Evolutionary conservation across 2,888 invertebrate genomes (phyloP), one percentile per base, ranked within the genome.

Genomic region (Drosophila anomalata): DNA sequence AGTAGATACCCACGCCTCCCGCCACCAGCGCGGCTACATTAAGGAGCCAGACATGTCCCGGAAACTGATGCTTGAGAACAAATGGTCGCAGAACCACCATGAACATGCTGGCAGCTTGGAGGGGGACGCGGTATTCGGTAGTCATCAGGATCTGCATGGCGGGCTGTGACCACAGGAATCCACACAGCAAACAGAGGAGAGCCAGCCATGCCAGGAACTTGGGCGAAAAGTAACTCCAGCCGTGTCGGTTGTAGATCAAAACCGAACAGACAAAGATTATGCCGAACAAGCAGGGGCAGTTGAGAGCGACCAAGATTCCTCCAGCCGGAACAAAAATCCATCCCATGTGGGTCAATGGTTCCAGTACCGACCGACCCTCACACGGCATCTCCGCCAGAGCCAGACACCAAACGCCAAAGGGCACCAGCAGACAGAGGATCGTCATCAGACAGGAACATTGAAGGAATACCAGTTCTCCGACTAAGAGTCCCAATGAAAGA

Each of bases 351-450:
- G 63, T 24, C 42, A 62, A 5, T 0, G 71, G 59, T 0, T 50
- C 47, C 0, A 33, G 11, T 0, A 76, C 17, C 2, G 33, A 50
- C 5, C 7, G 7, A n/a, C 44, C 46, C 2, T 41, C 31, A 1
- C 31, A 2, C 7, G 73, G 66, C 8, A 63, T 65, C 29, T 60
- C 84, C 2, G 79, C 55, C 8, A 79, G 14, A 0, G 84, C 68
- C 20, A 89, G 17, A 2, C 73, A 50, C 90, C 90, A 90, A 11
- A 88, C 88, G 4, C 93, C 76, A 63, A 95, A 88, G 4, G 96
- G 96, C 79, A 95, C 90, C 52, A 94, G 80, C 72, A 94, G 93
- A 89, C 96, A 96, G 46, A 95, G 79, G 76, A 94, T 94, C 90
- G 94, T 94, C 84, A 93, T 93, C 24, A 92, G 59, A n/a, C 95